Conservation (phyloP, 2,888 invertebrate species). For the Lasius platythorax region DNA sequence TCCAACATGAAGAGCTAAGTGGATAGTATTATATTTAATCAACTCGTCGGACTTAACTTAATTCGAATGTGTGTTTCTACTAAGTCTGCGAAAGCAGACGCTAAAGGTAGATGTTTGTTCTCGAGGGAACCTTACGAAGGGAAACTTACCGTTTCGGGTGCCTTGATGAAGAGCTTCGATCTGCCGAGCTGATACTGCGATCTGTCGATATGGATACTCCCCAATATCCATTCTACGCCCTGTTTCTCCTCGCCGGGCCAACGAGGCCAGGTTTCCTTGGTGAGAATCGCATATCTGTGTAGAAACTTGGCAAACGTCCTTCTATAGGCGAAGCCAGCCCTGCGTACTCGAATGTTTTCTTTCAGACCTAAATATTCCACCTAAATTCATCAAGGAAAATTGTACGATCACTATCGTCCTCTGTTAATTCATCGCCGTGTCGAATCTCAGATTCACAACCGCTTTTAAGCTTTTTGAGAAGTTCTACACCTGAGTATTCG, state of each 20-base stretch:
- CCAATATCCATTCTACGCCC: conserved; percentile 88
- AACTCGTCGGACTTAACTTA: background rate
- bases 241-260: conserved; percentile 87
- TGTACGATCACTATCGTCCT: background rate
- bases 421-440: background rate
- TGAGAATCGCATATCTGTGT: conserved; percentile 89
- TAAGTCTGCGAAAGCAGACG: background rate
- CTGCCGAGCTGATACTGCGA: conserved; percentile 90
- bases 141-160: conserved; percentile 88
- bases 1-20: conserved; percentile 90
- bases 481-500: background rate
- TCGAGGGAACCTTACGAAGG: background rate
- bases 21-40: conserved; percentile 8
- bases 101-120: background rate
- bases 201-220: conserved; percentile 87
- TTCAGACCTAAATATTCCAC: conserved; percentile 90
- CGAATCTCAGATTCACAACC: background rate
- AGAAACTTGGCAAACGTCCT: conserved; percentile 89
- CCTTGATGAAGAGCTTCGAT: conserved; percentile 90
- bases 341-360: conserved; percentile 90
- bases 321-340: conserved; percentile 90
- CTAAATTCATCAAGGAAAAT: conserved; percentile 63
- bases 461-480: background rate
- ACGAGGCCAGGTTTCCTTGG: conserved; percentile 89
- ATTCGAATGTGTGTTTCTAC: background rate